These are phyloP conservation scores for Drosophila hydei DNA, from an alignment of 1,140 invertebrate species.

Conservation along the genomic window DNA sequence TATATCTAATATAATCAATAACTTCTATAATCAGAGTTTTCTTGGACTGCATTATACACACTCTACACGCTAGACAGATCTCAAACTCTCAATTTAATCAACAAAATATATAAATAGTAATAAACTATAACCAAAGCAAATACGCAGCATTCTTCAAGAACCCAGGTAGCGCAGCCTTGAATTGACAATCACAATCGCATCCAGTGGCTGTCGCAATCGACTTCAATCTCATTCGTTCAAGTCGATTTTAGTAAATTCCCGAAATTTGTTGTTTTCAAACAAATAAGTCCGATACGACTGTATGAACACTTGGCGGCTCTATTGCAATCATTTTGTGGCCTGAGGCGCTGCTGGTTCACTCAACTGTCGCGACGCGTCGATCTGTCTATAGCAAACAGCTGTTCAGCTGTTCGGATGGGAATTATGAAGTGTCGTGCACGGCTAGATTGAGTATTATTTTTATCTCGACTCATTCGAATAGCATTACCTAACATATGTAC, in stretches of 20 bases:
- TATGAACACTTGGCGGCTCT: not conserved
- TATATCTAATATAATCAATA: too few relatives aligned
- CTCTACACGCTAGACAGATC: too few relatives aligned
- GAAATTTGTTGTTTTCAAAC: slow-evolving; percentile 1
- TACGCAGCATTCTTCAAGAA: not conserved
- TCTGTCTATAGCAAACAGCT: slow-evolving; percentile 51
- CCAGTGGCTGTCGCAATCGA: slow-evolving; percentile 4
- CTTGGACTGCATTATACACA: too few relatives aligned
- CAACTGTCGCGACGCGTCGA: slow-evolving; percentile 56
- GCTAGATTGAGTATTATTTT: not conserved
- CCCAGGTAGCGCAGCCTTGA: slow-evolving; percentile 1
- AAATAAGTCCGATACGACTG: not conserved
- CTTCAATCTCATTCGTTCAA: slow-evolving; percentile 9
- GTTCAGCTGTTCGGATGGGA: slow-evolving; percentile 28
- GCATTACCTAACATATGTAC: slow-evolving; percentile 10
- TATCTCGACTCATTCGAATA: slow-evolving; percentile 18
- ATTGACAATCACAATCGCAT: slow-evolving; percentile 3
- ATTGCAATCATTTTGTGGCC: slow-evolving; percentile 2
- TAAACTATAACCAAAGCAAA: too few relatives aligned
- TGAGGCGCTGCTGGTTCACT: slow-evolving; percentile 8
- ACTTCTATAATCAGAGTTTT: too few relatives aligned
- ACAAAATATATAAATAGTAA: too few relatives aligned
- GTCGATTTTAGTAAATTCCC: slow-evolving; percentile 8
- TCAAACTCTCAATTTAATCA: too few relatives aligned
- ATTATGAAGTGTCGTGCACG: slow-evolving; percentile 17